phyloP scores from a whole-genome alignment of 2,113 vertebrate genomes.

The Strix aluco region DNA sequence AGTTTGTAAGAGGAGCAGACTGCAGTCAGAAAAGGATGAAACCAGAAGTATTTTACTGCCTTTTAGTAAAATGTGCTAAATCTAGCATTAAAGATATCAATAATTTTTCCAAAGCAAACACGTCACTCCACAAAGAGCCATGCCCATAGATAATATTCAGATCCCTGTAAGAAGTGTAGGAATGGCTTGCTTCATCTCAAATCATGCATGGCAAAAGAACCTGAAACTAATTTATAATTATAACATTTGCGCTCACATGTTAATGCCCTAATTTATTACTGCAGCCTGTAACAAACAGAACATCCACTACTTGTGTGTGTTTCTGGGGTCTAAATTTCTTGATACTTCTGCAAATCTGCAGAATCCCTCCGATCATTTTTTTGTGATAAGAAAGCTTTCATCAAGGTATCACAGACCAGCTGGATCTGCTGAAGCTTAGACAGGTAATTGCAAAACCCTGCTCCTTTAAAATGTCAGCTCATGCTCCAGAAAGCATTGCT shows the following conservation, averaged over 20 bases:
- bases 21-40: neutral
- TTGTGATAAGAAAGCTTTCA: neutral
- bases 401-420: neutral
- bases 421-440: neutral
- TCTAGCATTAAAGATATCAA: neutral
- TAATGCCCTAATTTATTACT: neutral
- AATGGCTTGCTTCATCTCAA: neutral
- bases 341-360: neutral
- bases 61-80: neutral
- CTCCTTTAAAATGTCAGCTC: neutral
- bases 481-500: neutral
- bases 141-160: neutral
- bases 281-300: neutral
- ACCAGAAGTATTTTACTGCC: neutral
- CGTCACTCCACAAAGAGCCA: neutral
- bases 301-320: neutral
- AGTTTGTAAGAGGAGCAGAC: neutral
- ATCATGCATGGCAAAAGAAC: neutral
- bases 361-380: fast-evolving
- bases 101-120: neutral
- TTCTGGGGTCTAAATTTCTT: neutral
- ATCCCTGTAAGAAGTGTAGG: neutral
- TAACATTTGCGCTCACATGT: neutral
- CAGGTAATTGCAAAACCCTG: neutral
- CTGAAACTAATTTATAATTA: neutral